A percentile compares a stretch with the other conserved stretches of the same genome.
These are phyloP conservation scores for Diphyllodes magnificus DNA, from an alignment of 2,113 vertebrate species.

Conservation along the genomic window DNA sequence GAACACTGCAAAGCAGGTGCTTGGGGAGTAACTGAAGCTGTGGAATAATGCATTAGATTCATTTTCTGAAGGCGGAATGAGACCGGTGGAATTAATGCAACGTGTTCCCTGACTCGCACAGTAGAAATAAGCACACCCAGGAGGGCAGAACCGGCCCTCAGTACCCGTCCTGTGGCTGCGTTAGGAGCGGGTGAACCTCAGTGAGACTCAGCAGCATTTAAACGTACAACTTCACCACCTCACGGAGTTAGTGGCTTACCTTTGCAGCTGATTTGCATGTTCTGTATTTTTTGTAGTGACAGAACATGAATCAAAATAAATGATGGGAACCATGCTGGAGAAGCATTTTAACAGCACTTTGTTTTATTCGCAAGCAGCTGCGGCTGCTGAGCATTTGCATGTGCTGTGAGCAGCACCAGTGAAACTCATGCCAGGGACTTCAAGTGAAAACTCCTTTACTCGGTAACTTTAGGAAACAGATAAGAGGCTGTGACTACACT, in stretches of 20 bases:
- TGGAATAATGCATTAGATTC: not conserved
- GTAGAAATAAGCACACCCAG: not conserved
- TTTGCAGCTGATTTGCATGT: not conserved
- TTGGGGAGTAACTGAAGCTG: not conserved
- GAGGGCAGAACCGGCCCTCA: not conserved
- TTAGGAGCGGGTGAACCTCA: not conserved
- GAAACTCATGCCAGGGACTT: not conserved
- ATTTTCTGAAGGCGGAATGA: not conserved
- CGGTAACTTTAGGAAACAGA: not conserved
- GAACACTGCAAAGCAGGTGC: not conserved
- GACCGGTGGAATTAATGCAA: not conserved
- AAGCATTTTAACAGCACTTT: not conserved
- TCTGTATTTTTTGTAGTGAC: not conserved
- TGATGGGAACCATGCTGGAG: not conserved
- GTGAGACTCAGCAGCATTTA: not conserved
- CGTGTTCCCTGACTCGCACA: not conserved
- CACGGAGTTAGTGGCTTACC: not conserved
- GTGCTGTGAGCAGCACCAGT: not conserved
- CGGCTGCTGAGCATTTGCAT: not conserved
- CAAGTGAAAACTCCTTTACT: not conserved
- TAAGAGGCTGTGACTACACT: not conserved
- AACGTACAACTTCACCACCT: not conserved
- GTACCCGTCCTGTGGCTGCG: not conserved
- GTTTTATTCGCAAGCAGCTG: not conserved
- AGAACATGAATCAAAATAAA: conserved; percentile 9